phyloP scores from a whole-genome alignment of 92 coral and sea anemone genomes.

The Chrysogorgia sp. region DNA sequence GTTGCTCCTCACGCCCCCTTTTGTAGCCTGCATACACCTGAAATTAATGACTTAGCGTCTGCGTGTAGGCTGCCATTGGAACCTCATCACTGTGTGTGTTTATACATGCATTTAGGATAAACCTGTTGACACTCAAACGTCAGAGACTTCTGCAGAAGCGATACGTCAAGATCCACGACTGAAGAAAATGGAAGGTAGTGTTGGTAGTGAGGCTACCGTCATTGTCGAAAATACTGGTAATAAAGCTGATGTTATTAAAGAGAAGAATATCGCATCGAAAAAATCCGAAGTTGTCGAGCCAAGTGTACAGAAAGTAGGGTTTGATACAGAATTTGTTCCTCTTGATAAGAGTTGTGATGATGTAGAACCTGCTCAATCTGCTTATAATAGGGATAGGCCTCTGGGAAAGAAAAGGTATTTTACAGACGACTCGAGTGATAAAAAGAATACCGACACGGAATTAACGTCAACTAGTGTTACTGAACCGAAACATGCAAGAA shows the following conservation, averaged over 20 bases:
- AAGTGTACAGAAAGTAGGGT: slow-evolving; percentile 13
- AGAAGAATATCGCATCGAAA: not conserved
- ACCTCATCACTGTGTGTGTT: not conserved
- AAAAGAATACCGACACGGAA: slow-evolving; percentile 1
- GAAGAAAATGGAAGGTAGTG: slow-evolving; percentile 5
- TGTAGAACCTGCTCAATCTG: not conserved
- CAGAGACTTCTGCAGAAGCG: not conserved
- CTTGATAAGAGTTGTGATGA: slow-evolving; percentile 21
- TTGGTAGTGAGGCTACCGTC: not conserved
- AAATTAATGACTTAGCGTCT: too few relatives aligned
- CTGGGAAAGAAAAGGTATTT: slow-evolving; percentile 37
- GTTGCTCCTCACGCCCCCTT: too few relatives aligned
- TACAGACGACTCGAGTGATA: slow-evolving; percentile 8
- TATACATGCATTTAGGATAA: not conserved
- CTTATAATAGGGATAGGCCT: slow-evolving; percentile 42
- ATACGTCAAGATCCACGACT: slow-evolving; percentile 20
- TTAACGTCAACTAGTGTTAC: not conserved
- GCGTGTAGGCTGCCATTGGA: too few relatives aligned
- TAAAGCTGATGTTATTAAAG: not conserved
- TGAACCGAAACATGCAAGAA: not conserved
- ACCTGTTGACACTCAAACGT: slow-evolving; percentile 7
- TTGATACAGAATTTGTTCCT: slow-evolving; percentile 42
- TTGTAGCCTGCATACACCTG: too few relatives aligned
- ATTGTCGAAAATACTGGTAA: not conserved
- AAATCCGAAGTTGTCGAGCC: not conserved